Evolutionary conservation across 2,888 invertebrate species (phyloP).

Genomic region (Orthosia cruda): DNA sequence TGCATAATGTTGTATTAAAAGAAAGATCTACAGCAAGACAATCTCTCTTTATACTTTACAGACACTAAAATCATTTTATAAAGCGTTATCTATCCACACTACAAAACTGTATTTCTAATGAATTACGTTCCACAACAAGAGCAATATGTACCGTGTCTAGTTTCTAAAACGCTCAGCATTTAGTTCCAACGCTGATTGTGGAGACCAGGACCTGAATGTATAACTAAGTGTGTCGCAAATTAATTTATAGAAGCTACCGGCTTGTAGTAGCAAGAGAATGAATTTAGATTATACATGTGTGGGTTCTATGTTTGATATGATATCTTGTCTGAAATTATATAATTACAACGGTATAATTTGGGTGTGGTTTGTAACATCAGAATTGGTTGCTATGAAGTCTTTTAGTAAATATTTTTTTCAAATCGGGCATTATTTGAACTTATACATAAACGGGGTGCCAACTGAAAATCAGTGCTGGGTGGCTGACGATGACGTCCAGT

Average conservation of each 20-base stretch:
- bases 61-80: too few relatives aligned
- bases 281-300: constrained; percentile 19
- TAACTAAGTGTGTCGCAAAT: constrained; percentile 55
- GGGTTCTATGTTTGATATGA: constrained; percentile 12
- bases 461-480: too few relatives aligned
- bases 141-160: constrained; percentile 33
- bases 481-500: too few relatives aligned
- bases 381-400: too few relatives aligned
- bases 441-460: too few relatives aligned
- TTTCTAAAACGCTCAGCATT: constrained; percentile 57
- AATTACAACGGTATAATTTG: not conserved
- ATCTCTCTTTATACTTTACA: too few relatives aligned
- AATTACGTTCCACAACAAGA: constrained; percentile 35
- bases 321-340: not conserved
- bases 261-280: constrained; percentile 31
- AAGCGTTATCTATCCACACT: not conserved
- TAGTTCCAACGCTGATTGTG: constrained; percentile 48
- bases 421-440: too few relatives aligned
- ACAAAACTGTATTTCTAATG: constrained; percentile 9
- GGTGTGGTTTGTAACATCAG: too few relatives aligned
- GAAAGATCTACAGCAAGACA: too few relatives aligned
- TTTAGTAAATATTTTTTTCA: too few relatives aligned
- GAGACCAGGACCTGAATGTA: constrained; percentile 48
- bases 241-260: constrained; percentile 43
- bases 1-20: too few relatives aligned